Conservation (phyloP, 35 echinoderm and acorn worm genomes). For the Apostichopus parvimensis region DNA sequence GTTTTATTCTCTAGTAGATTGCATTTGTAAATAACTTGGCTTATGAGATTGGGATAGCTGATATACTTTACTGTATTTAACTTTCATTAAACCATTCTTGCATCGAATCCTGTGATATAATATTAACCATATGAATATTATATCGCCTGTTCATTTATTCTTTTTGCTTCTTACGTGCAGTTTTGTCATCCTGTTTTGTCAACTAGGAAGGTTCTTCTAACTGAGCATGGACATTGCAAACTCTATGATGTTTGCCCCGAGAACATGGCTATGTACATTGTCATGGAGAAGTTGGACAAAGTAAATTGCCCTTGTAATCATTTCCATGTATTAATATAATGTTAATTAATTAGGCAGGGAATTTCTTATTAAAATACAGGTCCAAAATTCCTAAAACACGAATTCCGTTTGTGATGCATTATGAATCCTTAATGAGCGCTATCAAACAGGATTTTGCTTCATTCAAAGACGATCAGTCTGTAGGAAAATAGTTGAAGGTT, state of each 20-base stretch:
- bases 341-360: too few species aligned
- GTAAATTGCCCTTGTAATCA: background rate
- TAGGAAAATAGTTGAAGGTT: too few species aligned
- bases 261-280: background rate
- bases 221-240: background rate
- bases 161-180: background rate
- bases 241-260: background rate
- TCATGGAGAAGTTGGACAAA: background rate
- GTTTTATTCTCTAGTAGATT: background rate
- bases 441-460: too few species aligned
- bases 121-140: background rate
- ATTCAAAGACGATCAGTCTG: too few species aligned
- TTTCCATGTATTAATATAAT: too few species aligned
- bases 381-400: too few species aligned
- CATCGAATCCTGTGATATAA: background rate
- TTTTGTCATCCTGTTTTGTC: slow-evolving; percentile 11
- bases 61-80: background rate
- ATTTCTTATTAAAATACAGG: too few species aligned
- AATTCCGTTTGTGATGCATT: too few species aligned
- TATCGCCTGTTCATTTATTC: background rate
- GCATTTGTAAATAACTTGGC: background rate
- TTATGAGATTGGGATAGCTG: too few species aligned
- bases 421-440: too few species aligned
- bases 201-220: slow-evolving; percentile 3
- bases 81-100: too few species aligned